These are phyloP conservation scores for Lathamus discolor DNA, from an alignment of 2,113 vertebrate species.

Conservation along the genomic window DNA sequence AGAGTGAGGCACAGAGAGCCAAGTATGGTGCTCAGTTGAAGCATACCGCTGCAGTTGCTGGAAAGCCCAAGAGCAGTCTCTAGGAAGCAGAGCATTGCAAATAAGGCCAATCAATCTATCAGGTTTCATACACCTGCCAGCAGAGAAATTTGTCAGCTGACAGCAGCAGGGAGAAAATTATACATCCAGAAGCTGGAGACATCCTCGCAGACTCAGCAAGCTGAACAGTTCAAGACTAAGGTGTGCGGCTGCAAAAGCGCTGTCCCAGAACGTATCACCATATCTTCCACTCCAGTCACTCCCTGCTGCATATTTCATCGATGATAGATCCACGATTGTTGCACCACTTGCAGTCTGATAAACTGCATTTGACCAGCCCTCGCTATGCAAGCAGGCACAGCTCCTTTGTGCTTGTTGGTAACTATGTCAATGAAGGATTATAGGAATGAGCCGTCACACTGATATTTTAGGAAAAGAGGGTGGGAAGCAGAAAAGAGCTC, in stretches of 20 bases:
- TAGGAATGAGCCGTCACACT: background rate
- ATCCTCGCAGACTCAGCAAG: background rate
- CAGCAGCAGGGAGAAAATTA: background rate
- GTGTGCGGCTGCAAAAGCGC: background rate
- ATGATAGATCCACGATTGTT: background rate
- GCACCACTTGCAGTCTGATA: background rate
- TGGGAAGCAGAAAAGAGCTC: background rate
- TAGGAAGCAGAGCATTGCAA: background rate
- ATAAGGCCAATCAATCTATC: background rate
- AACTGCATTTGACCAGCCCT: fast-evolving
- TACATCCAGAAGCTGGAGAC: background rate
- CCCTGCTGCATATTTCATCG: background rate
- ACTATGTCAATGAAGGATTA: background rate
- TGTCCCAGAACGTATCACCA: background rate
- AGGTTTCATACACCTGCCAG: background rate
- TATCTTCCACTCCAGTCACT: background rate
- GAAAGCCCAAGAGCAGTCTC: background rate
- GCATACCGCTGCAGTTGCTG: background rate
- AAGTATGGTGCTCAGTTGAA: background rate
- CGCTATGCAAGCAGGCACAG: background rate
- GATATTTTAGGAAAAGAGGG: background rate
- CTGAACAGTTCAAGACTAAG: background rate
- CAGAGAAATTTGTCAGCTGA: background rate
- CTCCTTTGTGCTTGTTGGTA: background rate
- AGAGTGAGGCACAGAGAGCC: background rate